Base-by-base conservation (phyloP, 2,888 invertebrate genomes). In the Dorcus parallelipipedus region DNA sequence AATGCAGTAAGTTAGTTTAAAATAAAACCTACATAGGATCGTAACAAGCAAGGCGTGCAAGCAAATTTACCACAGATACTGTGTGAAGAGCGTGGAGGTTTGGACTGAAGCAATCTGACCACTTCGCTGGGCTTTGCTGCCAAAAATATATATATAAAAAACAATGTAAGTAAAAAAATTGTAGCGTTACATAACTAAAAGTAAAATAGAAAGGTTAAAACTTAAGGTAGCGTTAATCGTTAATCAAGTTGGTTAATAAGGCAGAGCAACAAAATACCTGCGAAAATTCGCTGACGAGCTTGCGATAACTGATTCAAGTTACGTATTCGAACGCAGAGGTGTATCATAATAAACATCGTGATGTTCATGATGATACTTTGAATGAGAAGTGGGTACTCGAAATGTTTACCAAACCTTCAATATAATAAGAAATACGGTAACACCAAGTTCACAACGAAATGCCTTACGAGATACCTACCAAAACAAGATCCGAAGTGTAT, bases 361-460 rank as follows among this genome's bases (percentile, higher is more conserved):
- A 91, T 76, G 74, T 94, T 97, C 99, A 99, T 99, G 58, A 99
- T 87, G 74, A 98, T 86, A 81, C 97, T 98, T 82, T 99, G 99
- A 61, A 95, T 84, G 67, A 99, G 84, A 64, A 99, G 82, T 57
- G 98, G 97, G 74, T 92, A 82, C 81, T 99, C 98, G 83, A 94
- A 99, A 67, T 90, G 91, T 80, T 94, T 96, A 65, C 98, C 98
- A 86, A 99, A 98, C 98, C 98, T 99, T 58, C 45, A 70, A 69
- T 62, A 33, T 7, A 33, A 33, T 33, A 42, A 14, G 14, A 14
- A 58, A 43, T 49, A 39, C 26, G 38, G 49, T 9, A 54, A 49
- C 49, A 20, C 9, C 45, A 59, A 52, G 2, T 14, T 23, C 40
- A 40, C 23, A 20, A 26, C 23, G 7, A 7, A 53, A 39, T 59